Evolutionary conservation across 2,888 invertebrate genomes (phyloP), one percentile per base, ranked within the genome.

Genomic region (Craniophora ligustri): DNA sequence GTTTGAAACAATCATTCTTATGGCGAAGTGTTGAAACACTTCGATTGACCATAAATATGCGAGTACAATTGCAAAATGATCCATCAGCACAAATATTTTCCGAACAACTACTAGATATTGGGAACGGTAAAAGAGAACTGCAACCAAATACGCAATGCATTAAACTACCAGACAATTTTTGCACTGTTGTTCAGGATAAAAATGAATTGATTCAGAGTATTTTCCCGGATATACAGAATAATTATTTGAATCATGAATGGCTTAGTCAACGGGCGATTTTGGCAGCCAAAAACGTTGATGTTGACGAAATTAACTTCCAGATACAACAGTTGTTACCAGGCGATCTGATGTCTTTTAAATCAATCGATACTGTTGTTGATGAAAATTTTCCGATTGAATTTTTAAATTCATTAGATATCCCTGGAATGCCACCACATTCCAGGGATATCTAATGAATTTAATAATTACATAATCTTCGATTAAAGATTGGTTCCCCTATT

Each of bases 1-100:
- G 71, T 35, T 45, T 72, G 36, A 75, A 75, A 70, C 36, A 44
- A 64, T 72, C 71, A 23, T 42, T 40, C 10, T 26, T 73, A 50
- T 73, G 72, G 68, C 76, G 78, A 32, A 31, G 23, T 59, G 48
- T 60, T 30, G 45, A 60, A 48, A 54, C n/a, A 49, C 23, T 54
- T 16, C 46, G 34, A 39, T 36, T 58, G 45, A 58, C 36, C 8
- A 39, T 55, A 35, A 60, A 63, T 18, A 57, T 63, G 63, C 41
- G 63, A 8, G 55, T 56, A 26, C 47, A 38, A 26, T 18, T 57
- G 23, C 38, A 23, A 13, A 21, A 42, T 23, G 64, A 62, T 65
- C 61, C 57, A 64, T 64, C 48, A 39, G 59, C 59, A 32, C 44
- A 56, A 61, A 49, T 42, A 58, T 56, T 49, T 45, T 41, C 31